Evolutionary conservation across 1,140 invertebrate species (phyloP).

Genomic region (Bombus turneri): DNA sequence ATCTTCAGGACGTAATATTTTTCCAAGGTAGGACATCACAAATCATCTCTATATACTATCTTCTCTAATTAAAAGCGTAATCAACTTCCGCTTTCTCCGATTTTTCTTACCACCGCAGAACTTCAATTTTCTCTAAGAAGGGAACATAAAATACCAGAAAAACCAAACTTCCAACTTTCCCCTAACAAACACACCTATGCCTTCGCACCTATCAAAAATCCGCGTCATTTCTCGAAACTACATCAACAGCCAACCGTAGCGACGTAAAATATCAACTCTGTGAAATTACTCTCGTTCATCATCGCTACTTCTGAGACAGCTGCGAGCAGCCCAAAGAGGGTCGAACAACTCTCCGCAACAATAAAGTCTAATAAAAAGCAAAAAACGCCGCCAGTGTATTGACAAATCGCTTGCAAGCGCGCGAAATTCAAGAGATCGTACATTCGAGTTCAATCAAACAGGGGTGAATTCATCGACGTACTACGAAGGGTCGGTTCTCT

Average conservation of each 20-base stretch:
- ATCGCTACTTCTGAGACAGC: neutral
- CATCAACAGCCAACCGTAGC: neutral
- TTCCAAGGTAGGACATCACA: neutral
- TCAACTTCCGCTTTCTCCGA: neutral
- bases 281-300: conserved; percentile 2
- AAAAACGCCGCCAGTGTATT: neutral
- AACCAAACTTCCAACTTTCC: neutral
- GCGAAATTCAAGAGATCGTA: neutral
- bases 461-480: neutral
- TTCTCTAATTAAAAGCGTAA: neutral
- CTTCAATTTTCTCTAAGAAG: neutral
- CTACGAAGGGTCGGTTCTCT: neutral
- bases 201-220: neutral
- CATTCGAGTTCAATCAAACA: conserved; percentile 21
- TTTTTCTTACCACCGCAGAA: neutral
- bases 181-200: neutral
- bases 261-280: neutral
- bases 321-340: neutral
- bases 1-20: neutral
- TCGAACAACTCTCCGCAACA: neutral
- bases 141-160: neutral
- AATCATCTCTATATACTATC: neutral
- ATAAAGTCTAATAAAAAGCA: neutral
- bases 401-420: neutral
- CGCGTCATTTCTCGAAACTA: neutral